Base-by-base conservation (phyloP, 2,888 invertebrate species). In the Mythimna lalbum region DNA sequence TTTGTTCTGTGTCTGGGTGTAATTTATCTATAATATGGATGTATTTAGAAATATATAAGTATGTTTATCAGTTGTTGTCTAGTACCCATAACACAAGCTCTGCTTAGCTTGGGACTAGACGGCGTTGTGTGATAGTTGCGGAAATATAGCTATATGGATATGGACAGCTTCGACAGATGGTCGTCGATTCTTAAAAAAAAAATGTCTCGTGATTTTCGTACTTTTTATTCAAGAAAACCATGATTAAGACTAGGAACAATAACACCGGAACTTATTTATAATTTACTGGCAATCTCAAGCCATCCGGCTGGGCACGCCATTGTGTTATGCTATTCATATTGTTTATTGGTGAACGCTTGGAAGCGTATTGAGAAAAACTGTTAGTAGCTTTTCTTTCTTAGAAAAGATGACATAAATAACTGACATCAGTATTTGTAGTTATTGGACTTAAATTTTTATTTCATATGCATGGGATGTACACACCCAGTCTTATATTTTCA, bases 321-420 rank as follows among this genome's bases (percentile, higher is more conserved):
- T 73, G 74, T 73, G 2, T 61, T 66, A 6, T 50, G 56, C 49
- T 43, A 73, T 60, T 66, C 49, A 66, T 66, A 66, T 60, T 43
- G 53, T 21, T n/a, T 33, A 50, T 65, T 60, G 27, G 14, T 55
- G 19, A 31, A 36, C 55, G 55, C 31, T 73, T 60, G 50, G 60
- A 7, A 43, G 66, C 73, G 66, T 61, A 73, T 56, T 66, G 23
- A 33, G 39, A 56, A 73, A 56, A 9, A 33, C 21, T 12, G 17
- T 12, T 31, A 64, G 14, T 47, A 59, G 36, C 27, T 64, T 73
- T 47, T 43, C 14, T 73, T 47, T 43, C 14, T 9, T 33, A 12
- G 4, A 21, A 5, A 36, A 71, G 4, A 39, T 1, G 36, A 23
- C 19, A 27, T 47, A 10, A 43, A 19, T 60, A n/a, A n/a, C n/a